Base-by-base conservation (phyloP, 1,140 invertebrate genomes). In the Plectrocnemia conspersa region DNA sequence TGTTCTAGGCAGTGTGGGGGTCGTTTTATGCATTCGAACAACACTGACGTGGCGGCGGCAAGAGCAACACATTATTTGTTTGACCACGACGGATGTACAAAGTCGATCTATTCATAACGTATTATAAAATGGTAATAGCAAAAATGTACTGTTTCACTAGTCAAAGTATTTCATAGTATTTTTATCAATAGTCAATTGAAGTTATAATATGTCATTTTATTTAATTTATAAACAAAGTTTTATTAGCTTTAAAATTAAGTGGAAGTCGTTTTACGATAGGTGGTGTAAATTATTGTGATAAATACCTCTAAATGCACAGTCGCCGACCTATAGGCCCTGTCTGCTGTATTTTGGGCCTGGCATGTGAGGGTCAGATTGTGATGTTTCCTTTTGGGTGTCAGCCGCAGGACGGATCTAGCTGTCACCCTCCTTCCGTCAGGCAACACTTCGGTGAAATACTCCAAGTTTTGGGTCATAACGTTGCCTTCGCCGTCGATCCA, bases 311-410 rank as follows among this genome's bases (percentile, higher is more conserved):
- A 76, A 54, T 76, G 75, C 58, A 85, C 77, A 71, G 79, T 79
- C 40, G 80, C 81, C 56, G 77, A 82, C 64, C 80, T 77, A 66
- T 84, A 83, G 56, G 79, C 81, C 60, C 81, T 77, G 68, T 84
- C 81, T 36, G 82, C 82, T 29, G 80, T 79, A 65, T 85, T 86
- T 70, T 85, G 83, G 56, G 83, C 84, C 70, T 86, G 84, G 72
- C 89, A 91, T 48, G 85, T 86, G 63, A 89, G 83, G 41, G 79
- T 85, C 64, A 84, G 85, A 66, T 88, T 88, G 68, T 89, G 81
- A 69, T 90, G 85, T 54, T 83, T 80, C 67, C 85, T 84, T 59
- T 81, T 82, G 7, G 88, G 85, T 61, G 80, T 82, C 58, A 90
- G 76, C 54, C 78, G 81, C 47, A 89, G 73, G n/a, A 83, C 77